Evolutionary conservation across 1,140 invertebrate genomes (phyloP).

Genomic region (Platyscapa corneri): DNA sequence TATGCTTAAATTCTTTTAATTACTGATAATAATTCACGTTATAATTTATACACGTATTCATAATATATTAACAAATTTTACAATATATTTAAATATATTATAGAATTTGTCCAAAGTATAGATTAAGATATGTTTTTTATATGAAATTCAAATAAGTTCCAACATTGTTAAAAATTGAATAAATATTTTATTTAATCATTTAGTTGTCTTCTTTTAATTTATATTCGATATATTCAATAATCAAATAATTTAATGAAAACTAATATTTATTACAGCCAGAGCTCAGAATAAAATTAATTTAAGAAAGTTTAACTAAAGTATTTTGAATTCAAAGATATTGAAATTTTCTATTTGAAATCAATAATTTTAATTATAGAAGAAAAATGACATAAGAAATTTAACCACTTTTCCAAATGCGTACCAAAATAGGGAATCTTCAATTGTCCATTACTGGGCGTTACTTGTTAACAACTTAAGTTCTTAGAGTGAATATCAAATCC

Average conservation of each 20-base stretch:
- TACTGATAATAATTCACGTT: too few relatives aligned
- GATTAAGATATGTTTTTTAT: too few relatives aligned
- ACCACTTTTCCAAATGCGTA: conserved; percentile 38
- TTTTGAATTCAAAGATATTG: not conserved
- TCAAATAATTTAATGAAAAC: not conserved
- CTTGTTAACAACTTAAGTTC: conserved; percentile 22
- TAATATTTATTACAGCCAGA: conserved; percentile 37
- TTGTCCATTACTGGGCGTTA: conserved; percentile 19
- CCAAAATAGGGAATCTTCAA: conserved; percentile 28
- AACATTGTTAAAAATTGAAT: too few relatives aligned
- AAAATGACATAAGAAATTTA: not conserved
- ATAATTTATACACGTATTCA: too few relatives aligned
- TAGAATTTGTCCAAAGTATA: too few relatives aligned
- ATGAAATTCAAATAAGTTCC: too few relatives aligned
- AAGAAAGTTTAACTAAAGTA: not conserved
- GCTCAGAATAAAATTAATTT: not conserved
- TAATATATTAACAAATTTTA: too few relatives aligned
- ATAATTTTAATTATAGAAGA: not conserved
- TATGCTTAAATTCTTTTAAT: too few relatives aligned
- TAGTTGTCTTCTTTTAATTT: too few relatives aligned
- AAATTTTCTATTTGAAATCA: not conserved
- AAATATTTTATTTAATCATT: too few relatives aligned
- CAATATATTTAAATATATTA: too few relatives aligned
- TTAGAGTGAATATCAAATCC: conserved; percentile 11
- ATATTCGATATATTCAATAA: not conserved